These are phyloP conservation scores for Cyphomyrmex costatus DNA, from an alignment of 1,140 invertebrate genomes.

Conservation along the genomic window DNA sequence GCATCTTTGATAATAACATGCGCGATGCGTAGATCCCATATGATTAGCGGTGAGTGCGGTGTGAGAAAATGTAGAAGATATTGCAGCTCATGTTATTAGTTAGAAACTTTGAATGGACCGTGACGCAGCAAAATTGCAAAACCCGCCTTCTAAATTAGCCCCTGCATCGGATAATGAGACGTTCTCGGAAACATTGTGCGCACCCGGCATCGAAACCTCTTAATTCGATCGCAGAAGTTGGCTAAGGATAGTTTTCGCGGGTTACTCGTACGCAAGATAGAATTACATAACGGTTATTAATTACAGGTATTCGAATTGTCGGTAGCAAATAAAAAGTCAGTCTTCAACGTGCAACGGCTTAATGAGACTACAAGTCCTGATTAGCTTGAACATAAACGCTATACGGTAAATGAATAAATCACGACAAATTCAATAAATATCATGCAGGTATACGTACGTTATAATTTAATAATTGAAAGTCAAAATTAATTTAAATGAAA, in stretches of 20 bases:
- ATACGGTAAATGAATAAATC: slow-evolving; percentile 18
- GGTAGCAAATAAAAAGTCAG: slow-evolving; percentile 34
- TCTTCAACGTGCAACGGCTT: slow-evolving; percentile 1
- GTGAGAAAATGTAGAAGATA: slow-evolving; percentile 61
- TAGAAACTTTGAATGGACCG: slow-evolving; percentile 48
- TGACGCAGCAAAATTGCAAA: slow-evolving; percentile 43
- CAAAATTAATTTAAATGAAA: slow-evolving; percentile 4
- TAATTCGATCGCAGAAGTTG: slow-evolving; percentile 46
- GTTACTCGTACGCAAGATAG: slow-evolving; percentile 8
- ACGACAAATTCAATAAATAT: neutral
- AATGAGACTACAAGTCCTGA: slow-evolving; percentile 14
- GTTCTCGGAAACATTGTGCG: slow-evolving; percentile 40
- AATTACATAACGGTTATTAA: slow-evolving; percentile 41
- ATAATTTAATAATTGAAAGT: neutral
- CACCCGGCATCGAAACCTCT: slow-evolving; percentile 46
- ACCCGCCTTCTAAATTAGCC: slow-evolving; percentile 46
- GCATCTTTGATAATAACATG: slow-evolving; percentile 39
- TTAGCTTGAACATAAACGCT: slow-evolving; percentile 19
- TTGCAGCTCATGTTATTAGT: slow-evolving; percentile 49
- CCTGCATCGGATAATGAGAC: slow-evolving; percentile 37
- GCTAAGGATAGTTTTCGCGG: slow-evolving; percentile 32
- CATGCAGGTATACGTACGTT: neutral
- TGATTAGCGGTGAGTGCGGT: slow-evolving; percentile 52
- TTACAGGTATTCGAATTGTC: slow-evolving; percentile 27
- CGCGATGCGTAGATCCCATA: slow-evolving; percentile 11